These are phyloP conservation scores for Caenorhabditis sulstoni DNA, from an alignment of 2,888 invertebrate species.

Conservation along the genomic window DNA sequence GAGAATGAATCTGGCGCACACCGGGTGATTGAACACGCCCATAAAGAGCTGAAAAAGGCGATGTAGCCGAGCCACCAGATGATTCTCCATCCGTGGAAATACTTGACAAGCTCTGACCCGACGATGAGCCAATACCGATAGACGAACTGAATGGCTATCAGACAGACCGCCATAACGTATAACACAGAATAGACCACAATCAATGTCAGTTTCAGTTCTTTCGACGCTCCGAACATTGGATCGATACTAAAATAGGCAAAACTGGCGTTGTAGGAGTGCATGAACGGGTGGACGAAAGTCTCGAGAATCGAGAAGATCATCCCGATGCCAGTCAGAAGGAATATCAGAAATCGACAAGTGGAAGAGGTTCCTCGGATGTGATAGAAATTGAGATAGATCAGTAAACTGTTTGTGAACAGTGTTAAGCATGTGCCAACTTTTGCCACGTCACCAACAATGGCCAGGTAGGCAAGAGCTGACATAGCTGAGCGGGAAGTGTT, in stretches of 20 bases:
- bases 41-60: not conserved
- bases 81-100: not conserved
- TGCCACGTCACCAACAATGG: not conserved
- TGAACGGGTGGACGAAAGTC: not conserved
- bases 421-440: not conserved
- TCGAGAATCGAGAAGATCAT: not conserved
- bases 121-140: slow-evolving; percentile 12
- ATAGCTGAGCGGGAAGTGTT: too few relatives aligned
- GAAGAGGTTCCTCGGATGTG: not conserved
- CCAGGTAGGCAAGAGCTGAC: not conserved
- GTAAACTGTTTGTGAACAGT: not conserved
- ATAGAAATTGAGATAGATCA: not conserved
- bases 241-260: not conserved
- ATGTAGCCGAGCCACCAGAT: slow-evolving; percentile 3
- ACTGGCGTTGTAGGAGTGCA: slow-evolving; percentile 9
- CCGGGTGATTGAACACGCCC: not conserved
- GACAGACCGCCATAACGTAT: not conserved
- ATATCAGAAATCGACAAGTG: not conserved
- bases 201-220: not conserved
- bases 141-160: slow-evolving; percentile 25
- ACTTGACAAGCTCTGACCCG: not conserved
- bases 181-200: not conserved
- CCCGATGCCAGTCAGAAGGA: not conserved
- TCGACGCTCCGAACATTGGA: not conserved
- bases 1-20: not conserved